Evolutionary conservation across 2,888 invertebrate species (phyloP), one percentile per base, ranked within the genome.

Genomic region (Dermolepida albohirtum): DNA sequence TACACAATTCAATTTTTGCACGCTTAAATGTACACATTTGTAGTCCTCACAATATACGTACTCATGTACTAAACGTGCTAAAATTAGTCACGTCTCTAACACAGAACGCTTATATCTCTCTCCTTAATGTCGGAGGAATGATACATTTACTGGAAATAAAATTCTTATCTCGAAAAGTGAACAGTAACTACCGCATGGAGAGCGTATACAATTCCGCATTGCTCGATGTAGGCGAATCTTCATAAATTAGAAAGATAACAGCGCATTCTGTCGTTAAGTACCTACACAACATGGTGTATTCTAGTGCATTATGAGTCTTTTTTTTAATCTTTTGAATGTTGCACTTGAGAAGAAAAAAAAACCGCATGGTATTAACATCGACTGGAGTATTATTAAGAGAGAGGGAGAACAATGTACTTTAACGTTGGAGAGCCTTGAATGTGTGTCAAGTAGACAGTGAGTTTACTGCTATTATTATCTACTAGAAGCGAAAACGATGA

Each of bases 221-320:
- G 47, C 34, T 47, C 34, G 17, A 49, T 34, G 47, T 62, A 49
- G 59, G 49, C 59, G 47, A 49, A 39, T 62, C 59, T 62, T 62
- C 59, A 62, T 62, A 62, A 62, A 62, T 47, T 62, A 62, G 59
- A 47, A 62, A 62, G 47, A 62, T 49, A 62, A 47, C 47, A 34
- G 59, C 51, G 34, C 47, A 43, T 55, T 55, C 55, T 17, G 55
- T 8, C 43, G 17, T n/a, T 57, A 57, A 43, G 40, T 57, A 44
- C 57, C 57, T 43, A 44, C 44, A 57, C 27, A 43, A 27, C 34
- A 29, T 34, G 34, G 27, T 16, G 7, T 17, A 49, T 49, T 17
- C 49, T 22, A 22, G 8, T 16, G 47, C 22, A 49, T 49, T 49
- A 49, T 17, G 55, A 43, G 43, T 12, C n/a, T 12, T 40, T 57